Conservation (phyloP, 2,888 invertebrate genomes). For the Drosophila atripex region DNA sequence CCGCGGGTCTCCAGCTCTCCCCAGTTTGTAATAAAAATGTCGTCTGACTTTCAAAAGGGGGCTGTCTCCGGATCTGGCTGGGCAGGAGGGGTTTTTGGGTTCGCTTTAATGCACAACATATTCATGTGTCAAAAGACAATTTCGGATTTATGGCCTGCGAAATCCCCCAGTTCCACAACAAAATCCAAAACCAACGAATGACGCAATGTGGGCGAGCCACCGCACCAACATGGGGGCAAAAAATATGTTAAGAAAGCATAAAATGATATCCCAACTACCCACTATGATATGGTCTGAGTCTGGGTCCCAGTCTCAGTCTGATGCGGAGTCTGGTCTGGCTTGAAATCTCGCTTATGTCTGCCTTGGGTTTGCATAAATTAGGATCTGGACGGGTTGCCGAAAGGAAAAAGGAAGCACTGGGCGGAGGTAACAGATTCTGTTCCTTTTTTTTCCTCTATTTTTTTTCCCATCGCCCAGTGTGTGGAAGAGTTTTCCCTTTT, state of each 20-base stretch:
- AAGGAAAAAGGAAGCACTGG: conserved; percentile 13
- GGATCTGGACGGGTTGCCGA: conserved; percentile 51
- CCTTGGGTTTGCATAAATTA: conserved; percentile 76
- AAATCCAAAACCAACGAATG: conserved; percentile 37
- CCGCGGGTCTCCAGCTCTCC: conserved; percentile 20
- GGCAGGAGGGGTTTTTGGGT: conserved; percentile 32
- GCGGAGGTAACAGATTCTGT: conserved; percentile 12
- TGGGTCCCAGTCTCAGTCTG: neutral
- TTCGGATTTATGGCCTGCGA: conserved; percentile 79
- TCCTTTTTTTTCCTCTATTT: conserved; percentile 2
- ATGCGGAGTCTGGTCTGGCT: conserved; percentile 31
- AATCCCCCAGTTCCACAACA: conserved; percentile 38
- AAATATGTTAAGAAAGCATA: conserved; percentile 80
- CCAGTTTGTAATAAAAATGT: conserved; percentile 73
- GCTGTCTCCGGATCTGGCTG: no score
- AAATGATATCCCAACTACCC: conserved; percentile 71
- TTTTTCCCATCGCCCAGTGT: conserved; percentile 6
- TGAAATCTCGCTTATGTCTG: conserved; percentile 65
- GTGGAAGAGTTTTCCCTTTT: conserved; percentile 45
- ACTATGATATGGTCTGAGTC: conserved; percentile 32
- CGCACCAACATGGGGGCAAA: conserved; percentile 44
- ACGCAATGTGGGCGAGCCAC: conserved; percentile 62
- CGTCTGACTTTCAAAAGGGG: conserved; percentile 52
- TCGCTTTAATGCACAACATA: conserved; percentile 79
- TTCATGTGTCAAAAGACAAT: conserved; percentile 82